Conservation (phyloP, 2,888 invertebrate genomes). For the Penaeus monodon region DNA sequence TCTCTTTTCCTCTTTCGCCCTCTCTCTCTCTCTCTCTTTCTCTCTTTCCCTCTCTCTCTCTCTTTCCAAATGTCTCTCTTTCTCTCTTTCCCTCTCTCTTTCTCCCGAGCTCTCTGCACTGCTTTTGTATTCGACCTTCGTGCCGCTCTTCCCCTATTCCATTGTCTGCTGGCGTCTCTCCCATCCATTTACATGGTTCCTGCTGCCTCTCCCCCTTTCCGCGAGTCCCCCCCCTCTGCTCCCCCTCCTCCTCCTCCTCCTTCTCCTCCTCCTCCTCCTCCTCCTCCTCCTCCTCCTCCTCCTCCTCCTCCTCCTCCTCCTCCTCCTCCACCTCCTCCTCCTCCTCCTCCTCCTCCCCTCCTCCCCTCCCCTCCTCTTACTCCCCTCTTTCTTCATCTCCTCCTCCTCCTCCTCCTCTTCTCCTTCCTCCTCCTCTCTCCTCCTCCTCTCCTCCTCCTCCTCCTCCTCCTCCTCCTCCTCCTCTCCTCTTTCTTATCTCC, state of each 20-base stretch:
- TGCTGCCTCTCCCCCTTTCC: conserved; percentile 2
- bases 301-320: no score
- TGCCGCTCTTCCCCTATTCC: conserved; percentile 10
- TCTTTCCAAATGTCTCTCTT: conserved; percentile 40
- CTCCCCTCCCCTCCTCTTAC: background rate
- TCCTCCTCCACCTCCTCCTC: no score
- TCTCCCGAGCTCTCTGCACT: no score
- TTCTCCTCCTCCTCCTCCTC: conserved; percentile 1
- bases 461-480: background rate
- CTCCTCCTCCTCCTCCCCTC: background rate
- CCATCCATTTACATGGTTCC: background rate
- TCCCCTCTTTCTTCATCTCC: background rate
- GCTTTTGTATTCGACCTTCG: background rate
- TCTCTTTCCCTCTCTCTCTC: conserved; percentile 17
- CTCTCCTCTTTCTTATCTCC: background rate
- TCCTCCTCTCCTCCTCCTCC: background rate
- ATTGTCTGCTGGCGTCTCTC: conserved; percentile 5
- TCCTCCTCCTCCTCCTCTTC: background rate
- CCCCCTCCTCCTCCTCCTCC: conserved; percentile 3
- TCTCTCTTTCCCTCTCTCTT: background rate
- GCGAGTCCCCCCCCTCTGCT: background rate
- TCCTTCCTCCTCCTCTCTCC: background rate
- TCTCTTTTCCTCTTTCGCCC: background rate
- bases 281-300: background rate
- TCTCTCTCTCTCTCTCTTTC: background rate